phyloP scores from a whole-genome alignment of 2,797 vertebrate species.

The Moxostoma hubbsi region DNA sequence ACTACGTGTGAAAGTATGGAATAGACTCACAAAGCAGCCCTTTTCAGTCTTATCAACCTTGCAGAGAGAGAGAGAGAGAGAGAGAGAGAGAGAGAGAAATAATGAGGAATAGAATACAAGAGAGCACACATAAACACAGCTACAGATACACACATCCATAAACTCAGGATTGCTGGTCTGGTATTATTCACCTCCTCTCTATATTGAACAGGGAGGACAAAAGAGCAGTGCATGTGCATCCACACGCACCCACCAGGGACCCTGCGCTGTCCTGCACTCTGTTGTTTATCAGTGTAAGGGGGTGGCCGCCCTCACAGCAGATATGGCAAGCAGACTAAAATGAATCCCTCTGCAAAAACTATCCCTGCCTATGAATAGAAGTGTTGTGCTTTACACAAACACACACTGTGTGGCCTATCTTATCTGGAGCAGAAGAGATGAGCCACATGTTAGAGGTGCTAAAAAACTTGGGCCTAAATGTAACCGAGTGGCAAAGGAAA shows the following conservation, averaged over 20 bases:
- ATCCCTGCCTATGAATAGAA: slow-evolving; percentile 23
- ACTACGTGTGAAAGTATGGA: neutral
- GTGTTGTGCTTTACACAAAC: slow-evolving; percentile 38
- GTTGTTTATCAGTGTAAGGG: slow-evolving; percentile 49
- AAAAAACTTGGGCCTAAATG: slow-evolving; percentile 11
- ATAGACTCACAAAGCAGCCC: slow-evolving; percentile 30
- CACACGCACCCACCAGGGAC: slow-evolving; percentile 18
- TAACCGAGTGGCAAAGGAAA: too few relatives aligned
- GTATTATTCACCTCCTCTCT: slow-evolving; percentile 67
- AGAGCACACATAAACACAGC: slow-evolving; percentile 34
- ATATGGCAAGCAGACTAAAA: slow-evolving; percentile 9
- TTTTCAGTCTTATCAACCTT: slow-evolving; percentile 38
- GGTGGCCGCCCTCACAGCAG: slow-evolving; percentile 20
- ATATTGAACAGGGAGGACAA: slow-evolving; percentile 68
- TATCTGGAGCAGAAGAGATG: slow-evolving; percentile 23
- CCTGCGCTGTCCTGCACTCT: slow-evolving; percentile 41
- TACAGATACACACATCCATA: slow-evolving; percentile 51
- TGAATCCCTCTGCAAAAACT: slow-evolving; percentile 26
- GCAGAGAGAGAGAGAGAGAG: neutral
- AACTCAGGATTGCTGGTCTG: slow-evolving; percentile 61
- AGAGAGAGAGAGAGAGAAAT: neutral
- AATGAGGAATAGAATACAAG: slow-evolving; percentile 42
- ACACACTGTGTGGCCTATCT: slow-evolving; percentile 23
- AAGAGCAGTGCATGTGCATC: slow-evolving; percentile 63
- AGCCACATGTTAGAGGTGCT: slow-evolving; percentile 24